These are phyloP conservation scores for Eunapius fragilis DNA, from an alignment of 37 sponge, comb jelly and placozoan species.

Conservation along the genomic window DNA sequence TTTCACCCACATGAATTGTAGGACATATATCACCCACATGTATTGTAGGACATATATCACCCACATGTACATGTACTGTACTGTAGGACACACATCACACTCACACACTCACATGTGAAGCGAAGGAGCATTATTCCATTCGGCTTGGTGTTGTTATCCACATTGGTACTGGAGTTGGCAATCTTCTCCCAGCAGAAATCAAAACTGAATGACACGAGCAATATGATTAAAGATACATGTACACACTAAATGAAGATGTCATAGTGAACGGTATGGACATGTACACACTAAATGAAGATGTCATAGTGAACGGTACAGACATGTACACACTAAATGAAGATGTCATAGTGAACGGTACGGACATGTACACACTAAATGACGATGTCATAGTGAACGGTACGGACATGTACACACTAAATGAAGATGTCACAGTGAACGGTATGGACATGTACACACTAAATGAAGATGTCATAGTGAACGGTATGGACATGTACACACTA, in stretches of 20 bases:
- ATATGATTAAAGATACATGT: neutral
- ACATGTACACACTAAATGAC: neutral
- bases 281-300: no score
- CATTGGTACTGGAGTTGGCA: constrained; percentile 54
- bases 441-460: neutral
- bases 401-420: no score
- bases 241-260: neutral
- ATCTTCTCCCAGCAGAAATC: constrained; percentile 57
- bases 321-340: neutral
- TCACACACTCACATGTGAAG: constrained; percentile 67
- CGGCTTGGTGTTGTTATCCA: constrained; percentile 59
- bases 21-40: neutral
- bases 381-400: no score
- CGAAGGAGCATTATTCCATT: constrained; percentile 43
- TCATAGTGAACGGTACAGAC: neutral
- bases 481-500: no score
- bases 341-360: no score
- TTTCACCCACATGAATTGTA: no score
- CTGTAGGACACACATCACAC: no score
- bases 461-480: no score
- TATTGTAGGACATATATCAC: neutral
- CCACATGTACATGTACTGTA: neutral
- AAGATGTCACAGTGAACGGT: no score
- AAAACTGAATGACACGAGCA: constrained; percentile 17
- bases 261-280: no score